Conservation (phyloP, 2,797 vertebrate genomes). For the Danio albolineatus region DNA sequence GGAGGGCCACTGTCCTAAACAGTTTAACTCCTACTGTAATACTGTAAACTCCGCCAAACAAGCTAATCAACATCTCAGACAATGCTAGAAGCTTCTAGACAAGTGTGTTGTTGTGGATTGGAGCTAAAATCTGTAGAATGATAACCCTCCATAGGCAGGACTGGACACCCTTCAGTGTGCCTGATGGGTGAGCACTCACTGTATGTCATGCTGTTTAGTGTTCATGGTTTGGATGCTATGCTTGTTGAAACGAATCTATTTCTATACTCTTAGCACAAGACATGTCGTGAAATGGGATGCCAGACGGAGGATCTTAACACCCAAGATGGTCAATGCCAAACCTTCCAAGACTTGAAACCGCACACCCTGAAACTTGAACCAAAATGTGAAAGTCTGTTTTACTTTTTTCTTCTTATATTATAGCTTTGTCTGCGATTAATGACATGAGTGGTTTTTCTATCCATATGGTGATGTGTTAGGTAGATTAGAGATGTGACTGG, state of each 20-base stretch:
- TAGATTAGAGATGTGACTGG: not conserved
- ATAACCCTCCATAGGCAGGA: no score
- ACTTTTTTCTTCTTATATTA: not conserved
- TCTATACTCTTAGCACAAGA: not conserved
- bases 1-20: no score
- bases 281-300: slow-evolving; percentile 25
- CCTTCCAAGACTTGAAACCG: not conserved
- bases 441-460: not conserved
- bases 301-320: slow-evolving; percentile 19
- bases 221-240: not conserved
- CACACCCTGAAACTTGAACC: slow-evolving; percentile 6
- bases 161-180: not conserved
- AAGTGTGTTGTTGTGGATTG: no score
- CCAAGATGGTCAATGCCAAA: slow-evolving; percentile 24
- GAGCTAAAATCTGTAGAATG: no score
- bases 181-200: not conserved
- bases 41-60: no score
- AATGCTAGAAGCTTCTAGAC: no score
- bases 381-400: slow-evolving; percentile 29
- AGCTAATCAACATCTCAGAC: no score
- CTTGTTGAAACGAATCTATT: not conserved
- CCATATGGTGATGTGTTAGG: not conserved
- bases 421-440: not conserved
- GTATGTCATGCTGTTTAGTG: no score
- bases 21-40: no score